Evolutionary conservation across 2,797 vertebrate genomes (phyloP), one percentile per base, ranked within the genome.

Genomic region (Sebastes matsubarae): DNA sequence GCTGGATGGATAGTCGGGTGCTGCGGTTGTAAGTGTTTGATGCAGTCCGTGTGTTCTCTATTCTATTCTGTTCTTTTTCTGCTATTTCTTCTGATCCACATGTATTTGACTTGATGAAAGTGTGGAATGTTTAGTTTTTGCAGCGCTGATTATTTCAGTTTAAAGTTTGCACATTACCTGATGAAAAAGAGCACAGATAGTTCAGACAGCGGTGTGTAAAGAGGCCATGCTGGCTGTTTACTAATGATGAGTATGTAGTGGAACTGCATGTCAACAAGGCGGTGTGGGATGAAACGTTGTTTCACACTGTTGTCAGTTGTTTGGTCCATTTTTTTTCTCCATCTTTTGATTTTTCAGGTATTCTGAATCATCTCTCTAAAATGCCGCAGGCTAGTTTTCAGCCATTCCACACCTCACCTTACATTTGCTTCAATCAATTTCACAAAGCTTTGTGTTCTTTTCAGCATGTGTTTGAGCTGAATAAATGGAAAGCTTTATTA

Each of bases 321-420:
- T 67, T 32, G 50, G 32, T 64, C 24, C 2, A 32, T 20, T 72
- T 76, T 68, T 60, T 36, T 5, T 55, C 2, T 27, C 8, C 63
- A 4, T 36, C 24, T 20, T 60, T 68, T 71, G 59, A 75, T 68
- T 71, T 66, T 72, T 38, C 24, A 67, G 50, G 42, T 80, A 68
- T 77, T 85, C 58, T 29, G 68, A 88, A 75, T 81, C 70, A 79
- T 79, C 55, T 69, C 25, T 79, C 18, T 38, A 30, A 79, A 87
- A 75, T 9, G 77, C 87, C 24, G 25, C 74, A 50, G 83, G 86
- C 54, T 34, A 57, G 34, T 80, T 87, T 84, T 79, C 68, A 81
- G 73, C 65, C 63, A 59, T 81, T 67, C 52, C 24, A 4, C 81
- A 68, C 66, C 50, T 80, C 46, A 30, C 38, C 66, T 81, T 29